Evolutionary conservation across 2,113 vertebrate species (phyloP), one percentile per base, ranked within the genome.

Genomic region (Cranoglanis bouderius): DNA sequence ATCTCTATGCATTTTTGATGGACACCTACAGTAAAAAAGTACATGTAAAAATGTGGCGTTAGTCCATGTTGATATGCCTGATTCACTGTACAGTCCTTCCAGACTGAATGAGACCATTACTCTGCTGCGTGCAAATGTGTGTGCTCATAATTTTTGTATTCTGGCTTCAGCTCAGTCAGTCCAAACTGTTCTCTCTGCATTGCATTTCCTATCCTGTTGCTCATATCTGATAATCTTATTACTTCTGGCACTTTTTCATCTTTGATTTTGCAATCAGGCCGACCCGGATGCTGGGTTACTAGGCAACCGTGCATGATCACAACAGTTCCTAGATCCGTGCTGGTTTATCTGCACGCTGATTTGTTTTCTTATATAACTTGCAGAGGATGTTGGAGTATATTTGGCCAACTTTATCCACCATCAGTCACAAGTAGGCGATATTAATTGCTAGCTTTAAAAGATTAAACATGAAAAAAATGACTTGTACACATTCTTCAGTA

Each of bases 231-330:
- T 29, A 43, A 51, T 67, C 32, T 9, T 59, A 59, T 86, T 85
- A 77, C 46, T 57, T 26, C 32, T 67, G 88, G 70, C 65, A 74
- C 19, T 24, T 67, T 72, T 85, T 77, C 67, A 82, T 82, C 74
- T 74, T 63, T 55, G 51, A 74, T 77, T 67, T 65, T 65, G 40
- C 53, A 26, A 40, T 65, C 80, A 77, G 43, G 24, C 32, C 4
- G n/a, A 26, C n/a, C 78, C 40, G 40, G 85, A 88, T 83, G 85
- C 53, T 83, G 67, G 70, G 85, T 63, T 83, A 63, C 85, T 82
- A 82, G 67, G 77, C 85, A 86, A 77, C 78, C 65, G 6, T 74
- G 19, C 65, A 78, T 67, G 57, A 82, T 57, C 43, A 65, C 70
- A 83, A 85, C 72, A 12, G 13, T 40, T 84, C 57, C 14, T 32